These are phyloP conservation scores for Phalacrocorax carbo DNA, from an alignment of 2,113 vertebrate genomes.

Conservation along the genomic window DNA sequence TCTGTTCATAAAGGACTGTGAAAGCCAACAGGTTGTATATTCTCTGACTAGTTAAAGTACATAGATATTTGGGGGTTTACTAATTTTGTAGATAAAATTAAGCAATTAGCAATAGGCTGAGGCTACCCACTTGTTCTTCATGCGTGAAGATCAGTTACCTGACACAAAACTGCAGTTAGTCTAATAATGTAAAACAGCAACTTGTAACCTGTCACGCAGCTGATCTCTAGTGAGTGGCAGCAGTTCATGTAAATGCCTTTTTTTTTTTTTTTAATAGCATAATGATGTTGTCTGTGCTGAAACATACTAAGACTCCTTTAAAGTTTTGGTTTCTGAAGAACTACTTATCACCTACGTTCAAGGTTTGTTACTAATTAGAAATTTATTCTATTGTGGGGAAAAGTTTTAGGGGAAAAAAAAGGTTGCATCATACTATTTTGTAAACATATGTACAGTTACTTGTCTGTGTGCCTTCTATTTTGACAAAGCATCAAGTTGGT, in stretches of 20 bases:
- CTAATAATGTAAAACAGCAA: not conserved
- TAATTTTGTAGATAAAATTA: not conserved
- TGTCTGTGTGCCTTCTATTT: not conserved
- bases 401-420: not conserved
- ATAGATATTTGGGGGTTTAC: not conserved
- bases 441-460: not conserved
- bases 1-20: not conserved
- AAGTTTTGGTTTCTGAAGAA: slow-evolving; percentile 99
- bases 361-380: slow-evolving; percentile 80
- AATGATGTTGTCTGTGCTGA: slow-evolving; percentile 98
- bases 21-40: not conserved
- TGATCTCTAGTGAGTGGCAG: not conserved
- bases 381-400: not conserved
- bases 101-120: not conserved
- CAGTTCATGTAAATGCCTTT: not conserved
- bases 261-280: slow-evolving; percentile 79
- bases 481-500: not conserved
- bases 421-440: not conserved
- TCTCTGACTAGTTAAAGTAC: not conserved
- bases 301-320: slow-evolving; percentile 94
- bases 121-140: not conserved
- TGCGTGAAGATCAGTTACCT: not conserved
- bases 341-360: slow-evolving; percentile 96
- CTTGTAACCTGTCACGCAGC: not conserved
- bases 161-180: not conserved